Percentiles rank a stretch among this genome's conserved stretches.
phyloP scores from a whole-genome alignment of 2,797 vertebrate genomes.

The Microctenopoma stevenorrisi region DNA sequence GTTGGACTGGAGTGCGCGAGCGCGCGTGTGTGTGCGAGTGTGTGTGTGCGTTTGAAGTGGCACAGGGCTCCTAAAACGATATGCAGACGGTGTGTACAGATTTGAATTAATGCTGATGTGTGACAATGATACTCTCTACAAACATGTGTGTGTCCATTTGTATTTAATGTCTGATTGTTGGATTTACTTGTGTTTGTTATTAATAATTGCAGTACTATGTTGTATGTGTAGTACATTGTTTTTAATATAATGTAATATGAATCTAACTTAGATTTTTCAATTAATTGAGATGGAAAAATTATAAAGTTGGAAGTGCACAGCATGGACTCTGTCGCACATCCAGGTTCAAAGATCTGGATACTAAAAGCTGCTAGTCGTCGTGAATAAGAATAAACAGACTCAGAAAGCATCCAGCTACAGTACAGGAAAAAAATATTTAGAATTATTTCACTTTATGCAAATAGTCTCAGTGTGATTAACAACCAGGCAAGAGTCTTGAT shows the following conservation, averaged over 20 bases:
- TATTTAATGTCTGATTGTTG: too few relatives aligned
- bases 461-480: too few relatives aligned
- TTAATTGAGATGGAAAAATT: neutral
- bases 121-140: conserved; percentile 20
- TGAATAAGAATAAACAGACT: too few relatives aligned
- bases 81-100: conserved; percentile 58
- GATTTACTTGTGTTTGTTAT: neutral
- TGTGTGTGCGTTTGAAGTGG: conserved; percentile 29
- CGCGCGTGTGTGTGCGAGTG: conserved; percentile 22
- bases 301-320: too few relatives aligned
- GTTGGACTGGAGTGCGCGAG: conserved; percentile 45
- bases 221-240: neutral
- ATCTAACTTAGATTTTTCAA: too few relatives aligned
- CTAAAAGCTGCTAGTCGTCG: too few relatives aligned
- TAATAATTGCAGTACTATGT: neutral
- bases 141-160: neutral
- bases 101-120: conserved; percentile 53
- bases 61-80: conserved; percentile 55
- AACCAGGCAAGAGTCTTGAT: too few relatives aligned
- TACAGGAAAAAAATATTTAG: too few relatives aligned
- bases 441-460: too few relatives aligned
- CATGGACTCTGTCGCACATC: too few relatives aligned
- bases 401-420: too few relatives aligned
- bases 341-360: too few relatives aligned
- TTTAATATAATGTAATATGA: neutral